These are phyloP conservation scores for Limnephilus lunatus DNA, from an alignment of 2,888 invertebrate species.

Conservation along the genomic window DNA sequence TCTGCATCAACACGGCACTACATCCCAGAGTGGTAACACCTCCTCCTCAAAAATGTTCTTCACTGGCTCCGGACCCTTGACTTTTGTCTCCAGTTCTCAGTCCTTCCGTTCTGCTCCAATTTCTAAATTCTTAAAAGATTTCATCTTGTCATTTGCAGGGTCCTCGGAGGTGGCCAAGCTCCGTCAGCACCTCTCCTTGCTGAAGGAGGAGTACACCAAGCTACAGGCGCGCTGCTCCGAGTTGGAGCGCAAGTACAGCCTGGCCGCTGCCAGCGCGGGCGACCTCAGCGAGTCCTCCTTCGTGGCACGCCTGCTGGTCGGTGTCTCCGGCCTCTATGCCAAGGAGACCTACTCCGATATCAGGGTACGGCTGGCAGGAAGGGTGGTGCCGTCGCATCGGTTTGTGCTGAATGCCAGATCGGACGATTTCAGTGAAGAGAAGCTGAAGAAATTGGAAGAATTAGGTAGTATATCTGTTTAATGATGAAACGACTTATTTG, in stretches of 20 bases:
- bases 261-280: conserved; percentile 83
- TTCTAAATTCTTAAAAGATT: no score
- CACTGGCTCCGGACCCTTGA: no score
- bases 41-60: no score
- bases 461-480: conserved; percentile 77
- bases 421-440: conserved; percentile 89
- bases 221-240: conserved; percentile 89
- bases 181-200: conserved; percentile 90
- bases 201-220: conserved; percentile 94
- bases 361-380: conserved; percentile 73
- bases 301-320: conserved; percentile 88
- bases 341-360: conserved; percentile 82
- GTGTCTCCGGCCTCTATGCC: conserved; percentile 88
- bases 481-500: neutral
- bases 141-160: conserved; percentile 69
- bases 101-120: no score
- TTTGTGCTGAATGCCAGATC: conserved; percentile 93
- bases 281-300: conserved; percentile 86
- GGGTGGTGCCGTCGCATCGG: conserved; percentile 89
- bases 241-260: conserved; percentile 89
- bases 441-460: conserved; percentile 81
- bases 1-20: no score
- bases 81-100: no score
- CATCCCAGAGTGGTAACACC: no score
- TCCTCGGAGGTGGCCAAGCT: conserved; percentile 81